Evolutionary conservation across 2,888 invertebrate genomes (phyloP), one percentile per base, ranked within the genome.

Genomic region (Nemotelus nigrinus): DNA sequence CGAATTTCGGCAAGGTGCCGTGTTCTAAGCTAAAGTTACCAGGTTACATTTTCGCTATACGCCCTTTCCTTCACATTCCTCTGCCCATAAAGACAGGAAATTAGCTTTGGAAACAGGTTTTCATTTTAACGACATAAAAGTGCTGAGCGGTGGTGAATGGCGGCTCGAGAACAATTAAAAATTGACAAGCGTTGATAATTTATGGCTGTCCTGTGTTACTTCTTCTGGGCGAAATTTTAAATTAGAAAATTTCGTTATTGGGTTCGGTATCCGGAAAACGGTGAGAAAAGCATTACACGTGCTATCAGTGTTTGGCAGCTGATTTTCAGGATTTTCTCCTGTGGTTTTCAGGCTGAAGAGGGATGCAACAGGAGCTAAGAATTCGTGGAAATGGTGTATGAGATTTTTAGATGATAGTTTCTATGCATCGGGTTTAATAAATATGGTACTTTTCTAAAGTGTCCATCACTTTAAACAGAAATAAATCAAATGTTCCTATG

Each of bases 131-230:
- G 72, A 57, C 58, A 58, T 72, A 58, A 60, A 68, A 45, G 39
- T 58, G 47, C 47, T 58, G 58, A 72, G 72, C 10, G 25, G 43
- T 44, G 72, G 25, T 7, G 72, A 48, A 58, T 47, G 72, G n/a
- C 60, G 2, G 72, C 47, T 25, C 44, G 68, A 79, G 72, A 77
- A 79, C 77, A 79, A 79, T 79, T 79, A 79, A 79, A 79, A 79
- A 79, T 79, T 79, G 79, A 79, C 79, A 79, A 79, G 77, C 79
- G 79, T 79, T 79, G 79, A 79, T 79, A 79, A 79, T 79, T 79
- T 79, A 79, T 79, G 58, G 74, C 67, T 47, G 67, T 74, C 72
- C 65, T 72, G 77, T 41, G 60, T 45, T 57, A 50, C 68, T 77
- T 77, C 57, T 68, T 53, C 43, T 71, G 8, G 25, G 74, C 44